Conservation (phyloP, 2,113 vertebrate genomes). For the Macaca nemestrina region DNA sequence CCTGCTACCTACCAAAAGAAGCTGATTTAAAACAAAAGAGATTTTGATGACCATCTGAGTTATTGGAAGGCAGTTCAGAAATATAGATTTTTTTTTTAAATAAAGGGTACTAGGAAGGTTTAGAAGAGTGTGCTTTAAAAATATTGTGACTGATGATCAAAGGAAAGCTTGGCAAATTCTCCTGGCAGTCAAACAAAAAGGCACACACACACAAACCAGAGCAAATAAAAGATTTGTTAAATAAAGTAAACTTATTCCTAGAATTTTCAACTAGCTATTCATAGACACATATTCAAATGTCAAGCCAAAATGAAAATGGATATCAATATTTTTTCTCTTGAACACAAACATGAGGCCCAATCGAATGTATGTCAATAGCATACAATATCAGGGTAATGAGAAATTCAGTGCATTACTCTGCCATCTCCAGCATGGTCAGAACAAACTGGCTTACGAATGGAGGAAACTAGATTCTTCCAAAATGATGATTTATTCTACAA, state of each 20-base stretch:
- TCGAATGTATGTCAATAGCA: neutral
- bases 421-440: neutral
- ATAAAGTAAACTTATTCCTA: slow-evolving; percentile 48
- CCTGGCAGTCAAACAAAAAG: slow-evolving; percentile 50
- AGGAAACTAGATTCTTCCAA: neutral
- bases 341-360: neutral
- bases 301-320: slow-evolving; percentile 39
- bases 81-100: neutral
- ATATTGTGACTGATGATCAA: slow-evolving; percentile 45
- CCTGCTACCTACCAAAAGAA: neutral
- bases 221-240: slow-evolving; percentile 56
- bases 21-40: neutral
- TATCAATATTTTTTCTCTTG: slow-evolving; percentile 36
- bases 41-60: slow-evolving; percentile 14
- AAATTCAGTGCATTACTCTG: neutral
- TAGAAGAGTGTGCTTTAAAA: slow-evolving; percentile 33
- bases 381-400: neutral
- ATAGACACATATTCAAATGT: slow-evolving; percentile 40
- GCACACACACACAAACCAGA: neutral
- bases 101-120: neutral
- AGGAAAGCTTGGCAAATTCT: slow-evolving; percentile 58
- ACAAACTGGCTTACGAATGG: neutral
- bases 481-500: neutral
- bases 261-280: slow-evolving; percentile 48
- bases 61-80: slow-evolving; percentile 2